Percentiles rank a stretch among this genome's conserved stretches.
Conservation (phyloP, 2,888 invertebrate species). For the Unio delphinus region DNA sequence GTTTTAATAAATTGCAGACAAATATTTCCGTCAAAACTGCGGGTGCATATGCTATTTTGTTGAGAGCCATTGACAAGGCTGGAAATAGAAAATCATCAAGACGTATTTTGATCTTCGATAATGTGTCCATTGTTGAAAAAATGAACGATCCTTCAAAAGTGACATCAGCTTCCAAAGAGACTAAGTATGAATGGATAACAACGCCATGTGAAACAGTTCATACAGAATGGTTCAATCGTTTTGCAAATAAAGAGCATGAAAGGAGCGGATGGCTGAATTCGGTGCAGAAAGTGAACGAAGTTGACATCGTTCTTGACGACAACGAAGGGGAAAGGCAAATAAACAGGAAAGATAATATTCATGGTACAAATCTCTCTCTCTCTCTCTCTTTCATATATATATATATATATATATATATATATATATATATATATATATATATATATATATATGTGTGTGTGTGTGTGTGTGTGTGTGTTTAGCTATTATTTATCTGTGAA, state of each 20-base stretch:
- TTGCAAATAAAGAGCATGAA: conserved; percentile 24
- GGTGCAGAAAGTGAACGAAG: conserved; percentile 5
- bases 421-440: neutral
- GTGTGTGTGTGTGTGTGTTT: too few species aligned
- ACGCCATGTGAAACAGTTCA: conserved; percentile 9
- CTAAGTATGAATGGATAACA: conserved; percentile 25
- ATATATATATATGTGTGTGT: too few species aligned
- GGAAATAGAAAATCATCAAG: conserved; percentile 25
- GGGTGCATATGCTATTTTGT: neutral
- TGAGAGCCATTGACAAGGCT: conserved; percentile 28
- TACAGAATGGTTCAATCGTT: conserved; percentile 23
- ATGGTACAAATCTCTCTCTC: neutral
- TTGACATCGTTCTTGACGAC: conserved; percentile 26
- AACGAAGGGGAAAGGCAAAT: conserved; percentile 9
- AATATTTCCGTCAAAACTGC: too few species aligned
- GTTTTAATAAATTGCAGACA: too few species aligned
- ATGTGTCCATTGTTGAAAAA: conserved; percentile 20
- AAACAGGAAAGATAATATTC: neutral
- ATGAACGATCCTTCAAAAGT: conserved; percentile 4
- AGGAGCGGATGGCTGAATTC: conserved; percentile 24
- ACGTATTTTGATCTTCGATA: conserved; percentile 31
- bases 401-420: neutral
- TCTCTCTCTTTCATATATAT: too few species aligned
- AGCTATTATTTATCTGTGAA: too few species aligned
- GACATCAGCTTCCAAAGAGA: conserved; percentile 11